Evolutionary conservation across 2,113 vertebrate genomes (phyloP), one percentile per base, ranked within the genome.

Genomic region (Salvelinus fontinalis): DNA sequence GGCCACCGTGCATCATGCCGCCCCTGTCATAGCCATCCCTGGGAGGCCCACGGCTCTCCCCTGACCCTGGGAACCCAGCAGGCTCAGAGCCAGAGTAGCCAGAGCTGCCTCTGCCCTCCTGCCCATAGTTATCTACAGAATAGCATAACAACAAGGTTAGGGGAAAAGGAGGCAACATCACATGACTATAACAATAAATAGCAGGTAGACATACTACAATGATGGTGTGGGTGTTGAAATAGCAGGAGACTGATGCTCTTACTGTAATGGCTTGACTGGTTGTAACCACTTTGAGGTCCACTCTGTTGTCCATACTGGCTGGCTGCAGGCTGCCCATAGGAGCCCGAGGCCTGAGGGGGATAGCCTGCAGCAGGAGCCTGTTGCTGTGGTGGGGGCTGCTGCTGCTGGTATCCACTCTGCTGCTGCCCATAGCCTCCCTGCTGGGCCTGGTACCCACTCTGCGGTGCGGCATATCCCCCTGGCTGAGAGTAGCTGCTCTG

Each of bases 11-110:
- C 90, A 95, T 97, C 95, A 97, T 96, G 92, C 96, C 95, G 92
- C 96, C 96, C 9, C 96, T 93, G 84, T 97, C 97, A 94, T 95
- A 97, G 91, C 95, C 95, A 75, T 95, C 95, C 86, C 97, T 93
- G 86, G 95, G 95, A 82, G 95, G 95, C 85, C 95, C 96, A 81
- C 96, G 93, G 91, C 85, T 93, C 14, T 98, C 96, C 79, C 95
- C 95, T 9, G 93, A 89, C 79, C 95, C 95, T 6, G 94, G 93
- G 90, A 96, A 98, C 89, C 97, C 94, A 79, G 94, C 93, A 4
- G 95, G 85, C 16, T 98, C 96, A 83, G 95, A 94, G 75, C 95
- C 94, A 65, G 96, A 96, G 70, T 96, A 93, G 64, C 89, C 85
- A 77, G 89, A 92, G 90, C 96, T 95, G 89, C 95, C 93, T 77